Evolutionary conservation across 1,140 invertebrate species (phyloP).

Genomic region (Microvelia longipes): DNA sequence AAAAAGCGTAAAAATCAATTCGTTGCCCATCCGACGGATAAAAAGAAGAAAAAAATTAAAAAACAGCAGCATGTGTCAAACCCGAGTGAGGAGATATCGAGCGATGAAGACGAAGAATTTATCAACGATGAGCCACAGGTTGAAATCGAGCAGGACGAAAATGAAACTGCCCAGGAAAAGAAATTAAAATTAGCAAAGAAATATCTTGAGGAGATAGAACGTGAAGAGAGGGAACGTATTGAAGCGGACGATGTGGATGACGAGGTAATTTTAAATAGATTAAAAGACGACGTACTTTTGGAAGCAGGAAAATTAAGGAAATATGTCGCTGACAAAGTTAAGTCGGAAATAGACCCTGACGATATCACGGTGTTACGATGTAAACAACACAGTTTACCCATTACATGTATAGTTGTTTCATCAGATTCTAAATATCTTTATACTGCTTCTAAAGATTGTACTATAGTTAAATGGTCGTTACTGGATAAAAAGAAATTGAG

Average conservation of each 20-base stretch:
- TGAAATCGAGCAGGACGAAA: slow-evolving; percentile 43
- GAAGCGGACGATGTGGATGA: slow-evolving; percentile 50
- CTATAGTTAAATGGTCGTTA: slow-evolving; percentile 70
- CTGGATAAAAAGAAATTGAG: slow-evolving; percentile 31
- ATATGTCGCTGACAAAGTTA: slow-evolving; percentile 51
- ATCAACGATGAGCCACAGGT: slow-evolving; percentile 31
- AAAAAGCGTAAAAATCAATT: not conserved
- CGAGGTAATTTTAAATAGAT: slow-evolving; percentile 48
- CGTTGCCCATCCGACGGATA: not conserved
- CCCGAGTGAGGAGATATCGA: slow-evolving; percentile 33
- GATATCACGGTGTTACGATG: slow-evolving; percentile 16
- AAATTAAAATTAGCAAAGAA: slow-evolving; percentile 72
- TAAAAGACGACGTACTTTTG: slow-evolving; percentile 71
- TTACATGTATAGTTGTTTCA: slow-evolving; percentile 70
- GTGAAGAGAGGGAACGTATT: slow-evolving; percentile 53
- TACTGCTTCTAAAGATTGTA: slow-evolving; percentile 75
- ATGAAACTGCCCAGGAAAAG: slow-evolving; percentile 71
- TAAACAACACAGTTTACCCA: slow-evolving; percentile 56
- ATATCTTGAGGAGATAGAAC: slow-evolving; percentile 72
- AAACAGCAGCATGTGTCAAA: not conserved
- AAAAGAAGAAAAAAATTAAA: not conserved
- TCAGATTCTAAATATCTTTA: slow-evolving; percentile 57
- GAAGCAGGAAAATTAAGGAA: slow-evolving; percentile 61
- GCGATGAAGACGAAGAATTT: slow-evolving; percentile 31
- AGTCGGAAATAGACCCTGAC: slow-evolving; percentile 34